phyloP scores from a whole-genome alignment of 2,113 vertebrate species.

The Urocitellus parryii region DNA sequence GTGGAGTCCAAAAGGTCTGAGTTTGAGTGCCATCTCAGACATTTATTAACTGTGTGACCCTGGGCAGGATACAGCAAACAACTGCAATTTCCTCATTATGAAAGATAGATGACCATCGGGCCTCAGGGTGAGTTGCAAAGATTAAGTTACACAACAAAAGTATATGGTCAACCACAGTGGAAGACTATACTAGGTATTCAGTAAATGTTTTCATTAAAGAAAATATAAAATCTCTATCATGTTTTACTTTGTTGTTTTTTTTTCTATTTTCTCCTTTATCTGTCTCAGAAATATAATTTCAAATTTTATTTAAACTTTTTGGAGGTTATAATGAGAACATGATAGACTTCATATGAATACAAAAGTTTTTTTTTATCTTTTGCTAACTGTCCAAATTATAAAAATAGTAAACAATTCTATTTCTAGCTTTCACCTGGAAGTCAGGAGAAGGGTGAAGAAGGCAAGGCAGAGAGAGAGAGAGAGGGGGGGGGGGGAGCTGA shows the following conservation, averaged over 20 bases:
- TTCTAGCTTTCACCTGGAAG: neutral
- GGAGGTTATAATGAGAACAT: neutral
- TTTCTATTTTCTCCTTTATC: neutral
- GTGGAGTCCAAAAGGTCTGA: constrained; percentile 3
- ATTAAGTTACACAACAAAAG: neutral
- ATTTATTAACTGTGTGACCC: neutral
- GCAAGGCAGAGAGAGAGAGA: neutral
- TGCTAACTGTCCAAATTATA: neutral
- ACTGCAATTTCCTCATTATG: neutral
- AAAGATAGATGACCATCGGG: neutral
- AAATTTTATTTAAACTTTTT: neutral
- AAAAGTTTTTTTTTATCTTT: neutral
- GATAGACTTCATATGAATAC: neutral
- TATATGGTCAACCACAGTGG: neutral
- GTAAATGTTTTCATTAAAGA: neutral
- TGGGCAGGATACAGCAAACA: neutral
- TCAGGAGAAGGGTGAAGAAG: neutral
- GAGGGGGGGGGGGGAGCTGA: neutral
- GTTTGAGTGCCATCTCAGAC: neutral
- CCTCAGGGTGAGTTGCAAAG: neutral
- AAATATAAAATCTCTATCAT: neutral
- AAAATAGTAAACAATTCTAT: constrained; percentile 7
- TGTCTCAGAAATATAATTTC: neutral
- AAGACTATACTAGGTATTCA: neutral
- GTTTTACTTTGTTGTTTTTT: neutral